phyloP scores from a whole-genome alignment of 2,113 vertebrate genomes.

The Chloropsis hardwickii region DNA sequence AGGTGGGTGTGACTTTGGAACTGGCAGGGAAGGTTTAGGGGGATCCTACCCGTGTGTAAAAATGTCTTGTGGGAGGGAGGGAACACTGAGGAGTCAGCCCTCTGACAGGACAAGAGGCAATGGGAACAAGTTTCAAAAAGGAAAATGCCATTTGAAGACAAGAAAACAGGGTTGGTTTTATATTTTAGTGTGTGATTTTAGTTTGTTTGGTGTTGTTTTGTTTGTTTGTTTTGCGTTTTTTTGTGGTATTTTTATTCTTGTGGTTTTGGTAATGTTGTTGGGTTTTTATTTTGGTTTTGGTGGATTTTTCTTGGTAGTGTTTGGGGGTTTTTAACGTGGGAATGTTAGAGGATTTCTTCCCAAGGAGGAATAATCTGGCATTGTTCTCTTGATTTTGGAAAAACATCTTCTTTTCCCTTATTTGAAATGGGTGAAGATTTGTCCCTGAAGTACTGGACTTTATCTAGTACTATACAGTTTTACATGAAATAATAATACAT shows the following conservation, averaged over 20 bases:
- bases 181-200: no score
- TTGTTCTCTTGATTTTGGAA: not conserved
- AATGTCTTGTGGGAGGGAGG: not conserved
- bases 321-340: not conserved
- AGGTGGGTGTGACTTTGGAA: not conserved
- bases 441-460: not conserved
- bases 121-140: not conserved
- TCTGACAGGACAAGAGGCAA: no score
- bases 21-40: not conserved
- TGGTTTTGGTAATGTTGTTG: not conserved
- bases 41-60: rapidly evolving
- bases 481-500: not conserved
- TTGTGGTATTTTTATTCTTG: not conserved
- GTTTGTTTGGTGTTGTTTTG: no score
- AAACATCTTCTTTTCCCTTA: not conserved
- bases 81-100: no score
- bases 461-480: not conserved
- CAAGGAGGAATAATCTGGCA: not conserved
- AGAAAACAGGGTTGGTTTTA: rapidly evolving
- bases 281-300: not conserved
- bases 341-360: not conserved
- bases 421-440: not conserved
- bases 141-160: not conserved
- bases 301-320: not conserved
- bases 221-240: not conserved